phyloP scores from a whole-genome alignment of 30 jellyfish, hydroid and myxozoan species.

The Rhopilema esculentum region DNA sequence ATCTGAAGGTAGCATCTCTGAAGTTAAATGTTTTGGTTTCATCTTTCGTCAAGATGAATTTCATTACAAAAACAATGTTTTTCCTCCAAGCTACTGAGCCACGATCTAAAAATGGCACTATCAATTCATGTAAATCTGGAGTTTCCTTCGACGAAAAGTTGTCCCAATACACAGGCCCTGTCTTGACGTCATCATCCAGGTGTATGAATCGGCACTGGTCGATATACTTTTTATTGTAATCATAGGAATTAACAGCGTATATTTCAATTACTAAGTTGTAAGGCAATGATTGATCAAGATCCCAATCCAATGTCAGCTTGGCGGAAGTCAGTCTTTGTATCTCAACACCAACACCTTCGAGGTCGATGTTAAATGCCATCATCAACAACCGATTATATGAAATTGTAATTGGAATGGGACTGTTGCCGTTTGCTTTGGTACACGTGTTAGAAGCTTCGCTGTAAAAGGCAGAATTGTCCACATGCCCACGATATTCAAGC shows the following conservation, averaged over 20 bases:
- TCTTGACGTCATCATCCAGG: constrained; percentile 10
- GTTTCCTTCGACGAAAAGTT: not conserved
- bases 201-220: constrained; percentile 12
- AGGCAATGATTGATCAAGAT: not conserved
- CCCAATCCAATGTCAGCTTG: not conserved
- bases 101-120: constrained; percentile 16
- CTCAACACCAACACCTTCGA: constrained; percentile 11
- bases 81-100: constrained; percentile 13
- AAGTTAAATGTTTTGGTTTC: not conserved
- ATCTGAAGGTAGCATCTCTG: not conserved
- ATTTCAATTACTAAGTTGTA: not conserved
- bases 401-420: no score
- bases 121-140: constrained; percentile 19
- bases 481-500: not conserved
- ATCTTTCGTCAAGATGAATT: not conserved
- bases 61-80: not conserved
- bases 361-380: constrained; percentile 14
- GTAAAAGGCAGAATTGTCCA: not conserved
- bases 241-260: constrained; percentile 30
- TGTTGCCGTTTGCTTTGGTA: not conserved
- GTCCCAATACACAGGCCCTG: constrained; percentile 45
- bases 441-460: not conserved
- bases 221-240: constrained; percentile 16
- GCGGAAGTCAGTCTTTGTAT: constrained; percentile 9
- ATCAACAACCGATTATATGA: not conserved